A percentile compares a stretch with the other conserved stretches of the same genome.
Conservation (phyloP, 2,113 vertebrate genomes). For the Ifrita kowaldi region DNA sequence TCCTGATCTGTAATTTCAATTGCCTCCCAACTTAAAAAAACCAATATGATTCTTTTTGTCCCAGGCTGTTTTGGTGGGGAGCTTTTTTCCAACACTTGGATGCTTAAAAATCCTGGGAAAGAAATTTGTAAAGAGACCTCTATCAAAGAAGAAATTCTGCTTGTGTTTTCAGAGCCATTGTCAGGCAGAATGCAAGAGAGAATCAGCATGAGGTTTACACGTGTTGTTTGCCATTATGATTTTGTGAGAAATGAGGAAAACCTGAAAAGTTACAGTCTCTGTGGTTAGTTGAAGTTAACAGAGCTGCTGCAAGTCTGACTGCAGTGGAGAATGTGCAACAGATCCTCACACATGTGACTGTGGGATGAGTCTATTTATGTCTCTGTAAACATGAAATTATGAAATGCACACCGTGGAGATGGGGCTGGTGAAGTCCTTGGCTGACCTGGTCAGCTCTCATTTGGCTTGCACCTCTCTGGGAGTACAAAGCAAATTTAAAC, state of each 20-base stretch:
- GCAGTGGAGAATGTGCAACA: constrained; percentile 19
- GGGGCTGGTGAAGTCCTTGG: neutral
- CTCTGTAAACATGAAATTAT: constrained; percentile 30
- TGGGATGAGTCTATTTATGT: constrained; percentile 49
- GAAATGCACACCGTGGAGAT: neutral
- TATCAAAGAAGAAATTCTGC: neutral
- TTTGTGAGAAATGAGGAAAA: neutral
- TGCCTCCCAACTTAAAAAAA: neutral
- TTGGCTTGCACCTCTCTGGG: neutral
- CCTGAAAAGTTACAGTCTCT: neutral
- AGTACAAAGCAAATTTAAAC: neutral
- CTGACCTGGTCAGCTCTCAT: neutral
- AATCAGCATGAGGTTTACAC: neutral
- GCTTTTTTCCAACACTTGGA: neutral
- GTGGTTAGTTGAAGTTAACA: neutral
- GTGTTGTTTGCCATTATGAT: neutral
- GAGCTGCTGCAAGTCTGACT: neutral
- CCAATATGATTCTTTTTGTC: neutral
- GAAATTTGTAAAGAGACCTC: neutral
- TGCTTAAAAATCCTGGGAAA: neutral
- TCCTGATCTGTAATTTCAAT: neutral
- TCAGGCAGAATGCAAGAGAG: neutral
- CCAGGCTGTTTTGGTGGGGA: neutral
- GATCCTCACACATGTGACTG: constrained; percentile 37
- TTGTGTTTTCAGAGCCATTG: neutral